phyloP scores from a whole-genome alignment of 2,888 invertebrate genomes.

The Calliscelio sp. region DNA sequence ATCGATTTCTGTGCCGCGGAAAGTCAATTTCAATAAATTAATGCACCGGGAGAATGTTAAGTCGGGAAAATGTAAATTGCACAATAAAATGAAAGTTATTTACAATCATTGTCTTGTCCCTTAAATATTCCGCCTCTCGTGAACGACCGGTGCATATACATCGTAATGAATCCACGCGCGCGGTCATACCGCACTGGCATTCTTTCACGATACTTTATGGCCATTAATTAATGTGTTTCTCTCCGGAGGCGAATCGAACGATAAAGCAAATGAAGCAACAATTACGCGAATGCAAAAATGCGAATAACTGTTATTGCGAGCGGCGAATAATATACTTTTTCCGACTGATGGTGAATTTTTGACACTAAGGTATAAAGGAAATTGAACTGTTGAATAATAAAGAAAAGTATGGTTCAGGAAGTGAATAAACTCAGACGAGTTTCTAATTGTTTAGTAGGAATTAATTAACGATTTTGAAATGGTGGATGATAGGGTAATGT shows the following conservation, averaged over 20 bases:
- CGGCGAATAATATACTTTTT: slow-evolving; percentile 59
- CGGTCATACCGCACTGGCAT: slow-evolving; percentile 72
- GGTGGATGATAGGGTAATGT: too few species aligned
- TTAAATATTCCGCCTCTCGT: slow-evolving; percentile 73
- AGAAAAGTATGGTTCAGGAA: too few species aligned
- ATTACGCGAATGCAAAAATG: slow-evolving; percentile 66
- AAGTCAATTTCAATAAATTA: slow-evolving; percentile 78
- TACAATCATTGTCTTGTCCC: slow-evolving; percentile 79
- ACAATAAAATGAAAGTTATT: slow-evolving; percentile 79
- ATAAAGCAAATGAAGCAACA: slow-evolving; percentile 72
- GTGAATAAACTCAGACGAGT: too few species aligned
- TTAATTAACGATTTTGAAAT: too few species aligned
- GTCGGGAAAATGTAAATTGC: slow-evolving; percentile 79
- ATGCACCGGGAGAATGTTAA: slow-evolving; percentile 69
- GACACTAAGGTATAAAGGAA: slow-evolving; percentile 18
- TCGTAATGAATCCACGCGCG: slow-evolving; percentile 72
- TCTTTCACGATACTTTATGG: slow-evolving; percentile 73
- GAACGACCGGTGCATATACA: slow-evolving; percentile 69
- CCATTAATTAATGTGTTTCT: slow-evolving; percentile 72
- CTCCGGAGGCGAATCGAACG: slow-evolving; percentile 69
- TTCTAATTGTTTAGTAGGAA: too few species aligned
- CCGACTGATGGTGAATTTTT: slow-evolving; percentile 32
- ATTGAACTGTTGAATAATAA: too few species aligned
- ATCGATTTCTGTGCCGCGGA: slow-evolving; percentile 68
- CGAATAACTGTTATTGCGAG: slow-evolving; percentile 63